Percentiles rank a stretch among this genome's conserved stretches.
phyloP scores from a whole-genome alignment of 2,797 vertebrate genomes.

The Melanogrammus aeglefinus region DNA sequence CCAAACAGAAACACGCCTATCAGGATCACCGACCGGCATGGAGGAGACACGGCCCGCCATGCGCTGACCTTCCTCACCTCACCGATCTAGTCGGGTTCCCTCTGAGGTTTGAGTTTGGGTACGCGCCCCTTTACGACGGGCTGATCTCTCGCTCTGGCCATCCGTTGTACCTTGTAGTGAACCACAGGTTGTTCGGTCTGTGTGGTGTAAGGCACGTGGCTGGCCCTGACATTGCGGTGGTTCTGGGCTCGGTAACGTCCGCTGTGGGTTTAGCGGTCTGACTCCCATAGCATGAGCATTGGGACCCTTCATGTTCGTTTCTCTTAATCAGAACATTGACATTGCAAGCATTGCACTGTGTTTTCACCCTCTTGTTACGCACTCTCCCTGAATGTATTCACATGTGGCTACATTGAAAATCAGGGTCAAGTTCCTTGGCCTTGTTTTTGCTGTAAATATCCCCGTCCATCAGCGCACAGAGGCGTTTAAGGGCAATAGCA shows the following conservation, averaged over 20 bases:
- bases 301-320: not conserved
- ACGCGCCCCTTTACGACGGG: not conserved
- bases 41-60: not conserved
- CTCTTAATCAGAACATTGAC: not conserved
- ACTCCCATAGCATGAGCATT: not conserved
- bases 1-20: not conserved
- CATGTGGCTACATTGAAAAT: not conserved
- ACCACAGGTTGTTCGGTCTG: not conserved
- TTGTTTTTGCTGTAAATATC: constrained; percentile 35
- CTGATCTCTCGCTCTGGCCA: not conserved
- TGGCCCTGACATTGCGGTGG: not conserved
- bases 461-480: not conserved
- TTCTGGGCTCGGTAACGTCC: not conserved
- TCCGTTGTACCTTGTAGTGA: not conserved
- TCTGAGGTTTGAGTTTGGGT: not conserved
- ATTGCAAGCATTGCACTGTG: too few species aligned
- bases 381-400: not conserved
- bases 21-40: not conserved
- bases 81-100: not conserved
- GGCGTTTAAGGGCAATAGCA: not conserved
- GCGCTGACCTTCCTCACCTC: not conserved
- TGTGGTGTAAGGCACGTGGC: not conserved
- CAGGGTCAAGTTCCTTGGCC: constrained; percentile 45
- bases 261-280: not conserved
- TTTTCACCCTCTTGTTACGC: too few species aligned